These are phyloP conservation scores for Euzophera pinguis DNA, from an alignment of 2,888 invertebrate species.

Conservation along the genomic window DNA sequence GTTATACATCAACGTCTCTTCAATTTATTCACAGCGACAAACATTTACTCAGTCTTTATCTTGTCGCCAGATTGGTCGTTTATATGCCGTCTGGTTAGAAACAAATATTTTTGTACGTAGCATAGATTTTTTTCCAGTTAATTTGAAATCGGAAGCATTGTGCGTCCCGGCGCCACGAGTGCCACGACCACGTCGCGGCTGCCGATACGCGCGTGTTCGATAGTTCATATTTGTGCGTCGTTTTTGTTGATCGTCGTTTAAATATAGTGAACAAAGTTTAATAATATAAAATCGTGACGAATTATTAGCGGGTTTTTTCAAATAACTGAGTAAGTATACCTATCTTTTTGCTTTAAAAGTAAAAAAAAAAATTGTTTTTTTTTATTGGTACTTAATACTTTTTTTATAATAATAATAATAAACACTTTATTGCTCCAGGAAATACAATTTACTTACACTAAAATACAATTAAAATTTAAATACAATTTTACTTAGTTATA, in stretches of 20 bases:
- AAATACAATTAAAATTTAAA: no score
- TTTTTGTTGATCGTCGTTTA: slow-evolving; percentile 42
- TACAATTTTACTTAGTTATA: no score
- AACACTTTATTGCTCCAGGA: no score
- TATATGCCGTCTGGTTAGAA: neutral
- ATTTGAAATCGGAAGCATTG: slow-evolving; percentile 21
- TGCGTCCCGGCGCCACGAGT: slow-evolving; percentile 20
- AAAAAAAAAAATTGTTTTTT: no score
- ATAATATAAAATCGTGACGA: no score
- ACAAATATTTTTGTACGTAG: neutral
- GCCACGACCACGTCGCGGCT: slow-evolving; percentile 23
- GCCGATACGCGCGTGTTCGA: slow-evolving; percentile 42
- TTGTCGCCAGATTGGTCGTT: slow-evolving; percentile 36
- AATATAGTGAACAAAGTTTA: slow-evolving; percentile 15
- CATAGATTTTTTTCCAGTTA: slow-evolving; percentile 14
- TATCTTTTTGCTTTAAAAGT: no score
- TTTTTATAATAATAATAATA: no score
- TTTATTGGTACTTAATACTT: no score
- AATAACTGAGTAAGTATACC: neutral
- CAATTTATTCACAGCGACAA: slow-evolving; percentile 19
- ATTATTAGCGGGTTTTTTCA: no score
- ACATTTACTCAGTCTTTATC: slow-evolving; percentile 41
- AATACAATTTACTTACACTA: no score
- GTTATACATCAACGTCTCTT: slow-evolving; percentile 32
- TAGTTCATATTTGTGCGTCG: slow-evolving; percentile 54